A percentile compares a stretch with the other conserved stretches of the same genome.
Evolutionary conservation across 1,140 invertebrate genomes (phyloP).

Genomic region (Drosophila quadrilineata): DNA sequence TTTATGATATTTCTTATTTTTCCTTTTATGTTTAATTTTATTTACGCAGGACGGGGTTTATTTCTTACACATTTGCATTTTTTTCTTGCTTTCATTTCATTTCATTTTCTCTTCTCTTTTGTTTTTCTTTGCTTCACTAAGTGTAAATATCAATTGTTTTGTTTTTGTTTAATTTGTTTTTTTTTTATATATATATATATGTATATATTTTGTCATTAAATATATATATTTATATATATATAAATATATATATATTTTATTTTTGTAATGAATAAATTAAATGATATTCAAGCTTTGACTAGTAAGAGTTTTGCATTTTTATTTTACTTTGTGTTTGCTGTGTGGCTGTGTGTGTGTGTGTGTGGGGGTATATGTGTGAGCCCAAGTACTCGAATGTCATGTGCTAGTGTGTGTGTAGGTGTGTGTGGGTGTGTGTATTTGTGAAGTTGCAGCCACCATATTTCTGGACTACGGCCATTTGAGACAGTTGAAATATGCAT

Average conservation of each 20-base stretch:
- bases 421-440: neutral
- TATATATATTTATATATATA: constrained; percentile 22
- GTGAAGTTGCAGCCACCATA: neutral
- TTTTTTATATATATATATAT: constrained; percentile 49
- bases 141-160: constrained; percentile 79
- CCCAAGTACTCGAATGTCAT: neutral
- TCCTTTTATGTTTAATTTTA: constrained; percentile 76
- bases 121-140: constrained; percentile 69
- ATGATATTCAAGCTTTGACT: constrained; percentile 79
- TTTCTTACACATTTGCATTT: constrained; percentile 80
- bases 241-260: constrained; percentile 70
- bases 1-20: constrained; percentile 68
- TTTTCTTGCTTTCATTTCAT: constrained; percentile 51
- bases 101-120: constrained; percentile 40
- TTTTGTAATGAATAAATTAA: constrained; percentile 73
- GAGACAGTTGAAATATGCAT: neutral
- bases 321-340: constrained; percentile 45
- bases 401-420: neutral
- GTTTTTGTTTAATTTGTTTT: constrained; percentile 34
- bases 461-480: neutral
- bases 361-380: constrained; percentile 6
- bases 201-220: constrained; percentile 44
- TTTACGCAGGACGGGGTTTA: constrained; percentile 81
- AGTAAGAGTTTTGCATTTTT: constrained; percentile 63
- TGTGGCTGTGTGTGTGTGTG: constrained; percentile 33